Percentiles rank a stretch among this genome's conserved stretches.
Evolutionary conservation across 1,140 invertebrate genomes (phyloP).

Genomic region (Drosophila lowei): DNA sequence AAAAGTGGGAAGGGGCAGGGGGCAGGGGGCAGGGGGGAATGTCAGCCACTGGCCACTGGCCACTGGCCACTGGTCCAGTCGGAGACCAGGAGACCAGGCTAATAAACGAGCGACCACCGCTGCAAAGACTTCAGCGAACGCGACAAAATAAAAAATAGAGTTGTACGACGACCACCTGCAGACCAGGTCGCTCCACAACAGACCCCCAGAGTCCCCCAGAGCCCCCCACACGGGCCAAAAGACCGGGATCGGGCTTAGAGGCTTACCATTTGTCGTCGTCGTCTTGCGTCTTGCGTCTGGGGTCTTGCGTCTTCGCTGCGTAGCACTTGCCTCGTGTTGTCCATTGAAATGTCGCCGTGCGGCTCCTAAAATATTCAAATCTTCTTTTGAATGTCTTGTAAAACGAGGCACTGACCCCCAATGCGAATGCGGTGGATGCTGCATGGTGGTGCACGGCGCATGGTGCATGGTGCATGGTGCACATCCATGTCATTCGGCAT

Average conservation of each 20-base stretch:
- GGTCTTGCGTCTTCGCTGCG: slow-evolving; percentile 29
- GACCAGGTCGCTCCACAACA: slow-evolving; percentile 47
- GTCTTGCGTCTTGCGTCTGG: background rate
- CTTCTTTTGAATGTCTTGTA: slow-evolving; percentile 78
- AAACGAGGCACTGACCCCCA: slow-evolving; percentile 71
- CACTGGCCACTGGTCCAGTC: slow-evolving; percentile 2
- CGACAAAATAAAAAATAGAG: slow-evolving; percentile 82
- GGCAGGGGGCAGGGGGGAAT: slow-evolving; percentile 24
- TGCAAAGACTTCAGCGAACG: slow-evolving; percentile 70
- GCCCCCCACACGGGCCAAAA: too few species aligned
- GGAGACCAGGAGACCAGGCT: slow-evolving; percentile 1
- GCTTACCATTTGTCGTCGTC: slow-evolving; percentile 62
- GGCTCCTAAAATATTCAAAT: slow-evolving; percentile 77
- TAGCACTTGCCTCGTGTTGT: slow-evolving; percentile 62
- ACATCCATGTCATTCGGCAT: slow-evolving; percentile 12
- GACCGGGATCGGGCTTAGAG: slow-evolving; percentile 1
- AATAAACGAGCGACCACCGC: slow-evolving; percentile 70
- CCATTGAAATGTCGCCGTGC: slow-evolving; percentile 74
- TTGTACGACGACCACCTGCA: slow-evolving; percentile 80
- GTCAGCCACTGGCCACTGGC: slow-evolving; percentile 30
- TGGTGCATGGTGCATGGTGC: background rate
- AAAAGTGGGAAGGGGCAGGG: slow-evolving; percentile 9
- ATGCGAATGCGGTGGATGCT: slow-evolving; percentile 4
- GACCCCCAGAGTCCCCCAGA: slow-evolving; percentile 5
- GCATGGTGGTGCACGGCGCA: too few species aligned